Percentiles rank a stretch among this genome's conserved stretches.
Evolutionary conservation across 1,140 invertebrate genomes (phyloP).

Genomic region (Euborellia annulipes): DNA sequence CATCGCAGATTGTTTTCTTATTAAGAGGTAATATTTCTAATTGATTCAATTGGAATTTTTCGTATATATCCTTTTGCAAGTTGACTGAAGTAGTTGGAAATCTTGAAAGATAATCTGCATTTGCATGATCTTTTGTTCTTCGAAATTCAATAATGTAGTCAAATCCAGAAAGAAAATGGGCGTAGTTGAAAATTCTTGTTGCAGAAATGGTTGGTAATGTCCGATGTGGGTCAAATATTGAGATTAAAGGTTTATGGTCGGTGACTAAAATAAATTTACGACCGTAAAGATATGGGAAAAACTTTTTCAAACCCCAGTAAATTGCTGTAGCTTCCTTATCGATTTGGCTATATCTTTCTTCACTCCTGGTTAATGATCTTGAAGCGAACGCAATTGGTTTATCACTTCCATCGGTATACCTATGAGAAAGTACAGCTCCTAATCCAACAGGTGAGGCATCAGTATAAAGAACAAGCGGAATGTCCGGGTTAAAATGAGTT

Average conservation of each 20-base stretch:
- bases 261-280: slow-evolving; percentile 22
- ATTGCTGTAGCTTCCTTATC: slow-evolving; percentile 36
- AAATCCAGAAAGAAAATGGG: slow-evolving; percentile 21
- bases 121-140: neutral
- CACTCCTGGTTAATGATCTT: slow-evolving; percentile 26
- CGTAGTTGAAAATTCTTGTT: slow-evolving; percentile 22
- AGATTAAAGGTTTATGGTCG: slow-evolving; percentile 25
- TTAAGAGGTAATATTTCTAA: too few species aligned
- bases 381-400: slow-evolving; percentile 32
- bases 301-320: slow-evolving; percentile 29
- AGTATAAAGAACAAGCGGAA: slow-evolving; percentile 30
- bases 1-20: too few species aligned
- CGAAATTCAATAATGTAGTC: slow-evolving; percentile 22
- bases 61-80: too few species aligned
- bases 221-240: slow-evolving; percentile 17
- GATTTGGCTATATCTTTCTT: slow-evolving; percentile 34
- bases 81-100: too few species aligned
- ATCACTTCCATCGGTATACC: slow-evolving; percentile 22
- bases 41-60: too few species aligned
- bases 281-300: slow-evolving; percentile 32
- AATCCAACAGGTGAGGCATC: slow-evolving; percentile 27
- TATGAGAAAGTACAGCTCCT: slow-evolving; percentile 30
- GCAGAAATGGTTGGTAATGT: slow-evolving; percentile 17
- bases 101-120: slow-evolving; percentile 3
- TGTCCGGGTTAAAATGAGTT: slow-evolving; percentile 26